Evolutionary conservation across 2,113 vertebrate genomes (phyloP).

Genomic region (Tachysurus fulvidraco): DNA sequence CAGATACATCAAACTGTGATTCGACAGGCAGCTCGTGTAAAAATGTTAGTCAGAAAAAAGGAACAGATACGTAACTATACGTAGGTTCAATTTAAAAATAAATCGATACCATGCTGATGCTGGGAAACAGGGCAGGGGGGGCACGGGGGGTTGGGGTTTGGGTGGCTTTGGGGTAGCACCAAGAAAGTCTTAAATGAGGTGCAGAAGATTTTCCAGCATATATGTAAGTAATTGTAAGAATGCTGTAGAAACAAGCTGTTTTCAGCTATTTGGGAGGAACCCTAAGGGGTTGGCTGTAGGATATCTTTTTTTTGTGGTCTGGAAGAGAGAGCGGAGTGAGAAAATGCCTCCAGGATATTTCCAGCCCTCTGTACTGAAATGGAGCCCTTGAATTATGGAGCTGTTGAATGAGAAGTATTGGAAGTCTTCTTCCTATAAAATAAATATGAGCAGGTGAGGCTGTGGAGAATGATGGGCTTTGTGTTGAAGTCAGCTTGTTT

Average conservation of each 20-base stretch:
- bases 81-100: background rate
- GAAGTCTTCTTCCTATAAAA: conserved; percentile 4
- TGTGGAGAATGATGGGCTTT: background rate
- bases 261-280: conserved; percentile 72
- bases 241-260: conserved; percentile 17
- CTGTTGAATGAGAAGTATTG: background rate
- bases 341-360: conserved; percentile 12
- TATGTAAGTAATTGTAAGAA: background rate
- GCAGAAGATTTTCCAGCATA: background rate
- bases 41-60: background rate
- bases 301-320: conserved; percentile 51
- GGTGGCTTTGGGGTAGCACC: background rate
- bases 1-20: background rate
- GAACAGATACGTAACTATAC: background rate
- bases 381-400: background rate
- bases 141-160: too few relatives aligned
- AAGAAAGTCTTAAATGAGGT: background rate
- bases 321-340: conserved; percentile 10
- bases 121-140: background rate
- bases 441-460: conserved; percentile 11
- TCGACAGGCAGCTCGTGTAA: background rate
- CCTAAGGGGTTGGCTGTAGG: conserved; percentile 54
- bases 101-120: background rate
- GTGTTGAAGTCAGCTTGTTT: background rate
- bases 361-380: conserved; percentile 4